Base-by-base conservation (phyloP, 2,113 vertebrate genomes). In the Corythaixoides concolor region DNA sequence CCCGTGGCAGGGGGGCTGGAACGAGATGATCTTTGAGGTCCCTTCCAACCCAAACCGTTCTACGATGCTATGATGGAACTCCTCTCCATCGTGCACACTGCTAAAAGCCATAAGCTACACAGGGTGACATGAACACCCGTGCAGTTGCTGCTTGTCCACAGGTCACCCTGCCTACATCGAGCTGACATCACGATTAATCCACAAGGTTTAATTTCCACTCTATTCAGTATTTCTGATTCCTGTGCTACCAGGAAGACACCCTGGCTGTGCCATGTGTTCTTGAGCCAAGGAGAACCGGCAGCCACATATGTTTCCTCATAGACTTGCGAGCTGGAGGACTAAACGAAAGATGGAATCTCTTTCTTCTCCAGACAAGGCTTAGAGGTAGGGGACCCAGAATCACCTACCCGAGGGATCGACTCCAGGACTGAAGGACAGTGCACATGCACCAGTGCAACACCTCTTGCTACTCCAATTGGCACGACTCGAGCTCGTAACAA, bases 141-240 rank as follows among this genome's bases (percentile, higher is more conserved):
- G 7, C 79, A 30, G 20, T 8, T 15, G 26, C 26, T 50, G 49
- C 63, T 33, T 1, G 0, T 11, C 49, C 59, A 20, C 49, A 20
- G 35, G 64, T 47, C 66, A 49, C 15, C 47, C 59, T 19, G 28
- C 27, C 49, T 12, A 8, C 26, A 33, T 21, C 30, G 10, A 76
- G 39, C 35, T 20, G 35, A 52, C 20, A 0, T 1, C 43, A 45
- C 0, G 0, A 68, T 30, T 50, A 23, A 55, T 3, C 0, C 0
- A n/a, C 35, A 22, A 30, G 41, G 58, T 27, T 28, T 4, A 3
- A 72, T 5, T 43, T 33, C 33, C 47, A 39, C 19, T 27, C 30
- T 8, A 8, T 2, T 23, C 32, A 11, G 19, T 30, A 6, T 24
- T 21, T 47, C 35, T 0, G 0, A 9, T 11, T 64, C 35, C 50